These are phyloP conservation scores for Aphis gossypii DNA, from an alignment of 1,140 invertebrate species.

Conservation along the genomic window DNA sequence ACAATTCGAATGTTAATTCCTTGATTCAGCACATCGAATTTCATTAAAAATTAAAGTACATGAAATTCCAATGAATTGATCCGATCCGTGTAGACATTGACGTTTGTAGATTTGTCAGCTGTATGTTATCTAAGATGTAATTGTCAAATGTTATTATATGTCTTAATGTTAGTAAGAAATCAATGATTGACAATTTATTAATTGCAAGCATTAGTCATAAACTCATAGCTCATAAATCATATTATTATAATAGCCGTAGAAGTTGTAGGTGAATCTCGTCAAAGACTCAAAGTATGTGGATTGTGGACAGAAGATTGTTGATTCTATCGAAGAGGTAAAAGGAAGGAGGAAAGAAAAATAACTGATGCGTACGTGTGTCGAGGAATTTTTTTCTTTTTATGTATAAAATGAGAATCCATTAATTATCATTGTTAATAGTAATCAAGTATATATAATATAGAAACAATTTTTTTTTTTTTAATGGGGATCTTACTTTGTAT, in stretches of 20 bases:
- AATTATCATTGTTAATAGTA: not conserved
- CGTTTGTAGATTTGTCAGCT: not conserved
- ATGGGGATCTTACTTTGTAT: not conserved
- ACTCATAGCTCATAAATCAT: not conserved
- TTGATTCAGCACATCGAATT: slow-evolving; percentile 6
- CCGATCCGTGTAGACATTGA: not conserved
- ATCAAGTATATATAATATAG: not conserved
- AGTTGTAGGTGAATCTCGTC: not conserved
- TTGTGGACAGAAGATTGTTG: not conserved
- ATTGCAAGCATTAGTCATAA: slow-evolving; percentile 11
- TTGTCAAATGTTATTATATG: not conserved
- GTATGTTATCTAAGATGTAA: slow-evolving; percentile 9
- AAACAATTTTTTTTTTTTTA: not conserved
- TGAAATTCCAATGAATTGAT: not conserved
- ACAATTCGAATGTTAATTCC: not conserved
- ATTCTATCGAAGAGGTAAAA: not conserved
- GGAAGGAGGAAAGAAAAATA: not conserved
- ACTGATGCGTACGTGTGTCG: not conserved
- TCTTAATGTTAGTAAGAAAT: not conserved
- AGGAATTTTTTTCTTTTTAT: not conserved
- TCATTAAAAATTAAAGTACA: not conserved
- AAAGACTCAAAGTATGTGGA: not conserved
- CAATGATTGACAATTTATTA: slow-evolving; percentile 30
- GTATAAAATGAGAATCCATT: not conserved
- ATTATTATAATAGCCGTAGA: not conserved